Conservation (phyloP, 2,888 invertebrate genomes). For the Nematopogon swammerdamellus region DNA sequence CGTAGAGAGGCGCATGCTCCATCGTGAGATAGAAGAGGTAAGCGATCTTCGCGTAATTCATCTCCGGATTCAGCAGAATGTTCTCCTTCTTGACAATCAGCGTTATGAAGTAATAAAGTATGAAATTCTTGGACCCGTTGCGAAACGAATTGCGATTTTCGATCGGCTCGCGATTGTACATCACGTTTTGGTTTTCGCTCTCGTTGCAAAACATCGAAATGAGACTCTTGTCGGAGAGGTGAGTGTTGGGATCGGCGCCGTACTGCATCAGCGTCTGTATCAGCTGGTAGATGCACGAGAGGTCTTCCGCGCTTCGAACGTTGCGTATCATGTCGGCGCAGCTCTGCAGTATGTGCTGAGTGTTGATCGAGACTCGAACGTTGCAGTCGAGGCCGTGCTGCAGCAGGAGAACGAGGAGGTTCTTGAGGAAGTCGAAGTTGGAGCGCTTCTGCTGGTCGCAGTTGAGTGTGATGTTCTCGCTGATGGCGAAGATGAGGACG, state of each 20-base stretch:
- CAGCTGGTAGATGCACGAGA: slow-evolving; percentile 67
- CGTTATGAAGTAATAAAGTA: slow-evolving; percentile 69
- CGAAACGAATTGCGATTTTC: slow-evolving; percentile 43
- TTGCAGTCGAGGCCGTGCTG: slow-evolving; percentile 68
- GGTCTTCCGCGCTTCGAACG: slow-evolving; percentile 59
- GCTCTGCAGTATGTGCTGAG: slow-evolving; percentile 68
- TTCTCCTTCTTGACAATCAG: slow-evolving; percentile 65
- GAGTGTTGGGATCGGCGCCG: slow-evolving; percentile 70
- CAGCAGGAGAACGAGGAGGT: slow-evolving; percentile 61
- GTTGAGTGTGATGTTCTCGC: slow-evolving; percentile 66
- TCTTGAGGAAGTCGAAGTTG: slow-evolving; percentile 68
- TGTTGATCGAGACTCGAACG: slow-evolving; percentile 54
- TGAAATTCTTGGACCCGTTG: slow-evolving; percentile 59
- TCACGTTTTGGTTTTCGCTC: slow-evolving; percentile 8
- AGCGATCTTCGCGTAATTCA: slow-evolving; percentile 63
- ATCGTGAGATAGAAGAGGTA: slow-evolving; percentile 63
- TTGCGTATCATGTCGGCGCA: slow-evolving; percentile 68
- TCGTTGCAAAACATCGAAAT: slow-evolving; percentile 21
- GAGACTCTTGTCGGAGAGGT: slow-evolving; percentile 35
- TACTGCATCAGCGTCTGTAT: slow-evolving; percentile 68
- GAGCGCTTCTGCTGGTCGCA: slow-evolving; percentile 61
- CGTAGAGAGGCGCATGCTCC: slow-evolving; percentile 65
- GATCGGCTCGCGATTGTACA: slow-evolving; percentile 21
- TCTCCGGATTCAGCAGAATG: slow-evolving; percentile 57
- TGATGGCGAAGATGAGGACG: slow-evolving; percentile 67